Evolutionary conservation across 2,888 invertebrate species (phyloP), one percentile per base, ranked within the genome.

Genomic region (Palloptera scutellata): DNA sequence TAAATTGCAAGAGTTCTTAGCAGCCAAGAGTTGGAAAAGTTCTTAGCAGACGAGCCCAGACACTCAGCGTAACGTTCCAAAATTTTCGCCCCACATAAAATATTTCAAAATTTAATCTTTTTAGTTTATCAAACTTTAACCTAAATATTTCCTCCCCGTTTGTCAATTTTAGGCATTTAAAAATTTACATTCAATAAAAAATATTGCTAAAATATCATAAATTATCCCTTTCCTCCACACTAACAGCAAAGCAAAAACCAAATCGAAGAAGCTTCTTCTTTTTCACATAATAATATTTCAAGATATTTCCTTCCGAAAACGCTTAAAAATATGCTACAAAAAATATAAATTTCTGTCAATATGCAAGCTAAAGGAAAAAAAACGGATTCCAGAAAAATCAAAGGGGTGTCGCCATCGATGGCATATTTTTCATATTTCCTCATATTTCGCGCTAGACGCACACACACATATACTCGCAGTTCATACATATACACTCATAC

Each of bases 361-460:
- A 69, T 76, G 77, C 15, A 11, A 53, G 19, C 5, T 5, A 53
- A 17, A 5, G 5, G 10, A 13, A 40, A 11, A 9, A n/a, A 57
- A 30, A 30, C 17, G 55, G 11, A 30, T 6, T 1, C 12, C 17
- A 20, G 1, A 57, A 57, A 15, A 40, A 57, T 13, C 53, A 40
- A 57, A 57, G 41, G 57, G 57, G 57, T 57, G 59, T 40, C 20
- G 60, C 51, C 61, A 52, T 42, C 43, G 72, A 72, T 73, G 77
- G 72, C 77, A 78, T 77, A 77, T 77, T 77, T 62, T 77, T 76
- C 78, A 74, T 76, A 78, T 77, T 75, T 77, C 78, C 77, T 53
- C 30, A 30, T 30, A 30, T 30, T 30, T 30, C 30, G 30, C 30
- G 30, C 30, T 30, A 30, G 30, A 30, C 30, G 2, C 30, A 30